Base-by-base conservation (phyloP, 1,140 invertebrate species). In the Scaptomyza hsui region DNA sequence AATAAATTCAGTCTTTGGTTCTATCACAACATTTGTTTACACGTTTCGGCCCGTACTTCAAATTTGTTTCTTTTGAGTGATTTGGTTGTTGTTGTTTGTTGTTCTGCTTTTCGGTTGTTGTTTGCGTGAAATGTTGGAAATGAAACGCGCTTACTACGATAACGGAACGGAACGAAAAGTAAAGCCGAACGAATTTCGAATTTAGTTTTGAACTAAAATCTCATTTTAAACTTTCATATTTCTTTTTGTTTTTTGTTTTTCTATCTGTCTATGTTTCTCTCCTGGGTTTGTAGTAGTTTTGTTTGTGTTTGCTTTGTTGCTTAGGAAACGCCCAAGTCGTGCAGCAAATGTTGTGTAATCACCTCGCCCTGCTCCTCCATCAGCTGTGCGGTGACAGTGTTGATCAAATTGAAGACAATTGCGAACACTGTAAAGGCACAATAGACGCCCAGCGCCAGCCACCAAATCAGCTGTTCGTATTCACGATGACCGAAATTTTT, bases 401-500 rank as follows among this genome's bases (percentile, higher is more conserved):
- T 95, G 93, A 96, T 95, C 44, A 97, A 90, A 92, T 99, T 99
- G 94, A 97, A 99, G 52, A 98, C 94, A 60, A 99, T 94, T 44
- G 97, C 97, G 91, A 99, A 98, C 15, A 98, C 94, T 4, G 97
- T 97, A 92, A 97, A 98, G 3, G 97, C 96, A 0, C 96, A 95
- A 92, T 98, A 99, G 1, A 98, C 95, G 12, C 97, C 96, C 3
- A 99, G 92, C 2, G 97, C 97, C 67, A 98, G 94, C 97, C 97
- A 99, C 97, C 98, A 99, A 61, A 98, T 94, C 42, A 98, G 93
- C 89, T 98, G 96, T 91, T 98, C 97, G 92, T 98, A 97, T 0
- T 98, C 93, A 61, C 97, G 95, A 90, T 98, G 97, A 85, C 98
- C 97, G 91, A 99, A 98, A 93, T 99, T 98, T 92, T 99, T 99